Evolutionary conservation across 2,888 invertebrate genomes (phyloP), one percentile per base, ranked within the genome.

Genomic region (Exocentrus adspersus): DNA sequence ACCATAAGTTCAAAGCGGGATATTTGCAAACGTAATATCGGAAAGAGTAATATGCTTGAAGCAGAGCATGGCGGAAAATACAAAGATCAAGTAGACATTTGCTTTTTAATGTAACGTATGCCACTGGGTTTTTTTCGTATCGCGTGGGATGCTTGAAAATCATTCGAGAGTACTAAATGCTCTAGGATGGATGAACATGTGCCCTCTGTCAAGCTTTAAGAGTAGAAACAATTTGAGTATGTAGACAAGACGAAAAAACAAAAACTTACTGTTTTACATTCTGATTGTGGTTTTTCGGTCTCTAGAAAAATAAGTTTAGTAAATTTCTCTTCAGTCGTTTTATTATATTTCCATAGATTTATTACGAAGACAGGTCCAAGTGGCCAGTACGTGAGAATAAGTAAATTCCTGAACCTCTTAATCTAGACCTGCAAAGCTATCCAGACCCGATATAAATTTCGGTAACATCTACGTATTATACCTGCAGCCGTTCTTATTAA

Each of bases 401-500:
- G 45, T 17, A 19, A n/a, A 20, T 7, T 10, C 2, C 20, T 45
- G n/a, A 17, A 17, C 10, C 21, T 4, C 12, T 28, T 28, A 51
- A 42, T 41, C 21, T 2, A 14, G 20, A 53, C 41, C 32, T 53
- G 10, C 16, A 28, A 48, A 48, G 28, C 48, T 24, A 16, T 12
- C 48, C 41, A 21, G 6, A 7, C 7, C n/a, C 14, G 20, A 43
- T 32, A 57, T 32, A 45, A 45, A 45, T 43, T 56, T 28, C 48
- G 17, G 45, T 69, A 43, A 48, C 62, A 58, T 63, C 62, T 63
- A 66, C 66, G 63, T 71, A 65, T 70, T 65, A 70, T 72, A 73
- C 74, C 73, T 74, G 74, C 73, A 75, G 71, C 71, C 72, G 69
- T 70, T 75, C 77, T 77, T 78, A 78, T 78, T 77, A 77, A 77